Conservation (phyloP, 1,140 invertebrate genomes). For the Cephus cinctus region DNA sequence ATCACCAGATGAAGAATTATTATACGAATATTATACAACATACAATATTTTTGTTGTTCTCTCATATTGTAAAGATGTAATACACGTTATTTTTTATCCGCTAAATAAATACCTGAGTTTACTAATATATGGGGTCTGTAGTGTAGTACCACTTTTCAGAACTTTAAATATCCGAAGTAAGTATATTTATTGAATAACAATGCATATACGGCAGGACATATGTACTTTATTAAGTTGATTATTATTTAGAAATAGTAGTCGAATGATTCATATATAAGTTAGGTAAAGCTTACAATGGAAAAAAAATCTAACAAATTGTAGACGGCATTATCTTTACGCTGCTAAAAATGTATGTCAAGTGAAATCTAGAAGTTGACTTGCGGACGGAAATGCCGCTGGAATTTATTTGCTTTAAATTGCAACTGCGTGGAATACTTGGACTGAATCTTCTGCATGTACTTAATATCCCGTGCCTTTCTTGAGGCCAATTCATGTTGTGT, state of each 20-base stretch:
- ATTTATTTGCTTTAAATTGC: slow-evolving; percentile 80
- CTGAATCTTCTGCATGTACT: slow-evolving; percentile 80
- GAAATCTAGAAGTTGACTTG: slow-evolving; percentile 73
- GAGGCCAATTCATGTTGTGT: slow-evolving; percentile 64
- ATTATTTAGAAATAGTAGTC: too few relatives aligned
- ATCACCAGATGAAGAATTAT: slow-evolving; percentile 18
- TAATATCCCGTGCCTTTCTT: slow-evolving; percentile 81
- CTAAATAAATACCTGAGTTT: slow-evolving; percentile 36
- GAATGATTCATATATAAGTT: too few relatives aligned
- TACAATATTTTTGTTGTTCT: slow-evolving; percentile 43
- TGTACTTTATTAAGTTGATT: too few relatives aligned
- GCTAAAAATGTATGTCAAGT: too few relatives aligned
- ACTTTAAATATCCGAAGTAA: too few relatives aligned
- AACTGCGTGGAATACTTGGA: slow-evolving; percentile 74
- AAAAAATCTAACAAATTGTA: too few relatives aligned
- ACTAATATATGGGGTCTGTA: slow-evolving; percentile 13
- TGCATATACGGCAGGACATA: too few relatives aligned
- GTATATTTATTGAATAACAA: too few relatives aligned
- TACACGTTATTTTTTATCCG: slow-evolving; percentile 40
- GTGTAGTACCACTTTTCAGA: too few relatives aligned
- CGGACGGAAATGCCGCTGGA: slow-evolving; percentile 78
- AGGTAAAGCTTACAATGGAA: too few relatives aligned
- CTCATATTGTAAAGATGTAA: slow-evolving; percentile 36
- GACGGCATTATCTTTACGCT: too few relatives aligned
- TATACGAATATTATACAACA: slow-evolving; percentile 16